Percentiles rank a stretch among this genome's conserved stretches.
These are phyloP conservation scores for Pygmarrhopalites habei DNA, from an alignment of 1,140 invertebrate species.

Conservation along the genomic window DNA sequence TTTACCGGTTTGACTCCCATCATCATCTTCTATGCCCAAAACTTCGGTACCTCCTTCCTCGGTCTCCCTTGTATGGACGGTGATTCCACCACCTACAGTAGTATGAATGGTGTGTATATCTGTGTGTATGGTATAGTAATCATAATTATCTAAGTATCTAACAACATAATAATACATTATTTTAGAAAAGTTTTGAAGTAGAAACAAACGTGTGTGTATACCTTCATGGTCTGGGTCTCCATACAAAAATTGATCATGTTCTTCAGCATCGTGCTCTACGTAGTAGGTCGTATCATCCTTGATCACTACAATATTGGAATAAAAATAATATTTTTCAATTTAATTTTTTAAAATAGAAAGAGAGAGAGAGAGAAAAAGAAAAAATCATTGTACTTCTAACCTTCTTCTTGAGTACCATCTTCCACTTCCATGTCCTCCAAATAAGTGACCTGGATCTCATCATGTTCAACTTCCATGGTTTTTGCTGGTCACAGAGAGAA, in stretches of 20 bases:
- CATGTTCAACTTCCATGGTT: constrained; percentile 25
- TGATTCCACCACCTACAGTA: constrained; percentile 21
- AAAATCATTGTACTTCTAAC: too few species aligned
- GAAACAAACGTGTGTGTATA: constrained; percentile 4
- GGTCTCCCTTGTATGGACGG: constrained; percentile 19
- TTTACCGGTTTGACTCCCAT: constrained; percentile 16
- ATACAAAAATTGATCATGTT: constrained; percentile 29
- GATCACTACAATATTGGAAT: not conserved
- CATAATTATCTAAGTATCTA: too few species aligned
- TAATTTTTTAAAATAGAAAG: not conserved
- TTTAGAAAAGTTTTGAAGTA: too few species aligned
- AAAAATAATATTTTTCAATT: not conserved
- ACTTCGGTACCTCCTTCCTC: constrained; percentile 25
- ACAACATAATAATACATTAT: too few species aligned
- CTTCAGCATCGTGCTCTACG: constrained; percentile 26
- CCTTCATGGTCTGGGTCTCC: constrained; percentile 17
- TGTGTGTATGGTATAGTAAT: too few species aligned
- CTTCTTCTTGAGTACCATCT: too few species aligned
- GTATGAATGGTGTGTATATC: not conserved
- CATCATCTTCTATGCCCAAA: constrained; percentile 30
- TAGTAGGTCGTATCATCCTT: constrained; percentile 25
- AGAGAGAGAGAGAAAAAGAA: too few species aligned
- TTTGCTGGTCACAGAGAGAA: too few species aligned
- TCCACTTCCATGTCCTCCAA: constrained; percentile 30
- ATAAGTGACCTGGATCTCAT: constrained; percentile 29